Conservation (phyloP, 2,797 vertebrate genomes). For the Sylvilagus floridanus region DNA sequence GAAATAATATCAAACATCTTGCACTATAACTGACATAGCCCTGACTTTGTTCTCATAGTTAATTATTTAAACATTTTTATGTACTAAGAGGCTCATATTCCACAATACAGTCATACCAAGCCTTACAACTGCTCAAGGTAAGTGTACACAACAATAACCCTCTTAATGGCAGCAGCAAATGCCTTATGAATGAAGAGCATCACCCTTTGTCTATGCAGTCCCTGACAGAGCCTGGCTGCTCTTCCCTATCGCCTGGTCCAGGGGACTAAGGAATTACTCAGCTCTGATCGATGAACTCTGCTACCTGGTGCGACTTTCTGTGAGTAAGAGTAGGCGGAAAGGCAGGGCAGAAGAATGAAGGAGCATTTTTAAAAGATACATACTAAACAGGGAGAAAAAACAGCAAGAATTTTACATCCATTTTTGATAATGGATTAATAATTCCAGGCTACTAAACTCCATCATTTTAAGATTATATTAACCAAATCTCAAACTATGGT, state of each 20-base stretch:
- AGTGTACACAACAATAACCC: background rate
- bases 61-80: constrained; percentile 1
- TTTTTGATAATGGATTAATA: background rate
- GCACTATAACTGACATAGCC: background rate
- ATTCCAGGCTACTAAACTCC: background rate
- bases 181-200: background rate
- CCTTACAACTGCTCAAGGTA: background rate
- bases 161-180: too few relatives aligned
- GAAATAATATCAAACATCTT: constrained; percentile 29
- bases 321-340: background rate
- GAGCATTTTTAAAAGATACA: background rate
- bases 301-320: background rate
- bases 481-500: background rate
- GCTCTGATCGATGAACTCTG: background rate
- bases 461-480: background rate
- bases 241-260: background rate
- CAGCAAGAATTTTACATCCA: background rate
- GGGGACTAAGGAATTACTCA: background rate
- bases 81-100: background rate
- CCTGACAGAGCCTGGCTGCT: background rate
- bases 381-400: background rate
- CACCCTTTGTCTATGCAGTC: background rate
- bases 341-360: background rate
- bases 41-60: constrained; percentile 22
- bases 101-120: background rate